phyloP scores from a whole-genome alignment of 1,140 invertebrate species.

The Antheraea pernyi region DNA sequence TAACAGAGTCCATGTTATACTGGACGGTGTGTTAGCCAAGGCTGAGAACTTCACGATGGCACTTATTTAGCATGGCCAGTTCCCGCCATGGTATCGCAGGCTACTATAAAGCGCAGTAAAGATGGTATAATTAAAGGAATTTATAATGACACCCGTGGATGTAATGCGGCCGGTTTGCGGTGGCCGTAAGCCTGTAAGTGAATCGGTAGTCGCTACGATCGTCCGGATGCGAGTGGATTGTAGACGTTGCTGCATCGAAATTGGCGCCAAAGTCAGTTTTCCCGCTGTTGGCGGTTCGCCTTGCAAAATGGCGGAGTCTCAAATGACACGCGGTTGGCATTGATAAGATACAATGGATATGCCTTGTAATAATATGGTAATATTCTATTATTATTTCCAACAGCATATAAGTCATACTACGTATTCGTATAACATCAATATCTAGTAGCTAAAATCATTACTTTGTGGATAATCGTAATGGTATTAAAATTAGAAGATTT shows the following conservation, averaged over 20 bases:
- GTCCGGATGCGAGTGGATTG: constrained; percentile 50
- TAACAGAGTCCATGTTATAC: constrained; percentile 29
- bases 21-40: constrained; percentile 44
- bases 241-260: constrained; percentile 61
- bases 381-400: background rate
- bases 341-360: constrained; percentile 49
- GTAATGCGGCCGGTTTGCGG: constrained; percentile 34
- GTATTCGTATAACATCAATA: no score
- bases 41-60: constrained; percentile 46
- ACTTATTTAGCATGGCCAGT: constrained; percentile 48
- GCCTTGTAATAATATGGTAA: constrained; percentile 17
- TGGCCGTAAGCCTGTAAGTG: constrained; percentile 18
- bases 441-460: no score
- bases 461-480: no score
- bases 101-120: constrained; percentile 54
- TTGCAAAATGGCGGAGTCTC: constrained; percentile 74
- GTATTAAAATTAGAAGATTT: no score
- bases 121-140: constrained; percentile 68
- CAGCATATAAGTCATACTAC: no score
- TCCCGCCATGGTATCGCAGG: constrained; percentile 30
- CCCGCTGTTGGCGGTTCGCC: constrained; percentile 69
- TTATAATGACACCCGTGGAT: constrained; percentile 53
- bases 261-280: constrained; percentile 77
- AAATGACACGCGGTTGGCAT: constrained; percentile 59
- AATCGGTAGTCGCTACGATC: constrained; percentile 25